These are phyloP conservation scores for Atopsyche davidsoni DNA, from an alignment of 1,140 invertebrate genomes.

Conservation along the genomic window DNA sequence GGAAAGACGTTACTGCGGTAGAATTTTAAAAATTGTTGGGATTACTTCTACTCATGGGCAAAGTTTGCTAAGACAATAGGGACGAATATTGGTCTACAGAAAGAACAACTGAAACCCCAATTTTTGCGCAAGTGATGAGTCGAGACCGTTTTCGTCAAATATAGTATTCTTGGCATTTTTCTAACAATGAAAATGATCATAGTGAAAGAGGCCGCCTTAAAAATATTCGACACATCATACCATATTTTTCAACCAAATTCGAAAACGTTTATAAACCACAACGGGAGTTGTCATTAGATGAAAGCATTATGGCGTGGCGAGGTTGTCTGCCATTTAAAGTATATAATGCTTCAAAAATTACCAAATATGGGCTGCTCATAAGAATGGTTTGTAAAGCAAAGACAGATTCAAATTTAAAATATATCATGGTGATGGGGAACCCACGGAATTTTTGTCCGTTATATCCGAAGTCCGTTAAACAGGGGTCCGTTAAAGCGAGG, in stretches of 20 bases:
- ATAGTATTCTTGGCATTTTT: conserved; percentile 27
- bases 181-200: conserved; percentile 28
- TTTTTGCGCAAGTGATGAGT: conserved; percentile 31
- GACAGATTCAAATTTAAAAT: conserved; percentile 28
- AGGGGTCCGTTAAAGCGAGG: too few species aligned
- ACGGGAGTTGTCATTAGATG: conserved; percentile 30
- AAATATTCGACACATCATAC: too few species aligned
- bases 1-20: conserved; percentile 23
- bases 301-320: conserved; percentile 28
- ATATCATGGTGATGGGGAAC: too few species aligned
- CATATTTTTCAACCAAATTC: too few species aligned
- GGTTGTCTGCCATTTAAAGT: conserved; percentile 26
- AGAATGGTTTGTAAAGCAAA: conserved; percentile 29
- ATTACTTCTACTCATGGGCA: conserved; percentile 30
- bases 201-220: too few species aligned
- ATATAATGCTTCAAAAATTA: conserved; percentile 30
- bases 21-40: conserved; percentile 32
- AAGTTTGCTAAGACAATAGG: conserved; percentile 26
- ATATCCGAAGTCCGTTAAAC: too few species aligned
- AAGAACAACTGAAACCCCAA: conserved; percentile 27
- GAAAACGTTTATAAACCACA: conserved; percentile 27
- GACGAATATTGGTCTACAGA: conserved; percentile 33
- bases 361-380: conserved; percentile 29
- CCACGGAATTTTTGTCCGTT: too few species aligned
- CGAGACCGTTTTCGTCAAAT: conserved; percentile 29